Base-by-base conservation (phyloP, 2,113 vertebrate species). In the Channa argus region DNA sequence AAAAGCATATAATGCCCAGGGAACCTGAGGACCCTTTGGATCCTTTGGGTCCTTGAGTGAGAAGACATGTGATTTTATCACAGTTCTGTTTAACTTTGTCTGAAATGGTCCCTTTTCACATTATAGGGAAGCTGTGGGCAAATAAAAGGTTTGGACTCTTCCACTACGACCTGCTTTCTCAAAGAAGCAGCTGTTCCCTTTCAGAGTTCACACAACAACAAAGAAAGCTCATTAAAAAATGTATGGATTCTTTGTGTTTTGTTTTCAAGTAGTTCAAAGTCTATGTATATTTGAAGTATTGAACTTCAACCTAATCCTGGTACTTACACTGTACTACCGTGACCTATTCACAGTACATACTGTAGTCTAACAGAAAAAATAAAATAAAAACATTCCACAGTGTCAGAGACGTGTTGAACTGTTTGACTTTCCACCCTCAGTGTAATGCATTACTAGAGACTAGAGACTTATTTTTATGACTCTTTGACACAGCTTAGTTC, bases 171-270 rank as follows among this genome's bases (percentile, higher is more conserved):
- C 38, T 71, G 39, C 11, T 74, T 71, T 10, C 70, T 80, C 53
- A 77, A 14, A 53, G 5, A 70, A 72, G 62, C 84, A 91, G 79
- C 80, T 89, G 86, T 82, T 83, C 91, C 77, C 44, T 73, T 51
- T 79, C 5, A 37, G n/a, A 63, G 39, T 46, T 67, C 53, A 80
- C 13, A 36, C 39, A 13, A 37, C 5, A 14, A 53, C 46, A 51
- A 38, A 41, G 39, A 4, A 41, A 41, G 6, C 6, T 24, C 24
- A 37, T 12, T 38, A 24, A 50, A 50, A 56, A 45, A 55, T 43
- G 0, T 15, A 14, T 63, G 44, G 13, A 60, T 39, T 55, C 37
- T 7, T 65, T 38, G 47, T 39, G 8, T 63, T 44, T 36, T 49
- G n/a, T n/a, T n/a, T n/a, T n/a, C n/a, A 4, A 39, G 24, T 12